A percentile compares a stretch with the other conserved stretches of the same genome.
Conservation (phyloP, 2,113 vertebrate species). For the Hucho hucho region DNA sequence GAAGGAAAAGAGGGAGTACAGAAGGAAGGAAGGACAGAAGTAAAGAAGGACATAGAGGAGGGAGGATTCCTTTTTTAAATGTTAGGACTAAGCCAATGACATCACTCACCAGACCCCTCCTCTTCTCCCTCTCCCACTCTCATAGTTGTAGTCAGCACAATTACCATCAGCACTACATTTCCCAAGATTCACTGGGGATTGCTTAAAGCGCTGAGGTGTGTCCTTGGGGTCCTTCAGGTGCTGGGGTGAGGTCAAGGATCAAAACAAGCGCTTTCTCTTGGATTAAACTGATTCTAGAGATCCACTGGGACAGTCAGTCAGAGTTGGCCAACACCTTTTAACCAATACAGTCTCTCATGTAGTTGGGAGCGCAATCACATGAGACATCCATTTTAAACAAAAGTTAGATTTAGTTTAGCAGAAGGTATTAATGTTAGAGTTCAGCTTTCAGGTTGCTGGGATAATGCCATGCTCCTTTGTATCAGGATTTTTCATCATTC, state of each 20-base stretch:
- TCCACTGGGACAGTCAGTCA: constrained; percentile 14
- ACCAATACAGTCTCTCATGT: constrained; percentile 7
- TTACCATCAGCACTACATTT: background rate
- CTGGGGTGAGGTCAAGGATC: background rate
- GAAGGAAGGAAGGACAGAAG: background rate
- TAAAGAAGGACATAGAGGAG: background rate
- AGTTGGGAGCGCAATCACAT: constrained; percentile 34
- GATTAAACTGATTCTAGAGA: constrained; percentile 26
- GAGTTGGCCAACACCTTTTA: constrained; percentile 23
- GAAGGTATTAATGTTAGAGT: constrained; percentile 27
- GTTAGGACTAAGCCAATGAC: background rate
- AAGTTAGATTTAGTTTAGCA: constrained; percentile 5
- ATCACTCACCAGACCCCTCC: background rate
- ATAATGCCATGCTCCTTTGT: constrained; percentile 11
- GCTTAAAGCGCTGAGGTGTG: constrained; percentile 6
- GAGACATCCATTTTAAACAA: constrained; percentile 14
- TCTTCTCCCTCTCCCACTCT: background rate
- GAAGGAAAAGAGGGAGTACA: background rate
- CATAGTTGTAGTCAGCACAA: background rate
- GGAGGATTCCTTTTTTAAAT: background rate
- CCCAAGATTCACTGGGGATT: background rate
- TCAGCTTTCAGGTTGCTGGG: constrained; percentile 5
- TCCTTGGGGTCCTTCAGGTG: constrained; percentile 14
- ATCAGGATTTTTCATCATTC: background rate
- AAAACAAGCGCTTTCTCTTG: constrained; percentile 1